Evolutionary conservation across 2,113 vertebrate species (phyloP).

Genomic region (Pristiophorus japonicus): DNA sequence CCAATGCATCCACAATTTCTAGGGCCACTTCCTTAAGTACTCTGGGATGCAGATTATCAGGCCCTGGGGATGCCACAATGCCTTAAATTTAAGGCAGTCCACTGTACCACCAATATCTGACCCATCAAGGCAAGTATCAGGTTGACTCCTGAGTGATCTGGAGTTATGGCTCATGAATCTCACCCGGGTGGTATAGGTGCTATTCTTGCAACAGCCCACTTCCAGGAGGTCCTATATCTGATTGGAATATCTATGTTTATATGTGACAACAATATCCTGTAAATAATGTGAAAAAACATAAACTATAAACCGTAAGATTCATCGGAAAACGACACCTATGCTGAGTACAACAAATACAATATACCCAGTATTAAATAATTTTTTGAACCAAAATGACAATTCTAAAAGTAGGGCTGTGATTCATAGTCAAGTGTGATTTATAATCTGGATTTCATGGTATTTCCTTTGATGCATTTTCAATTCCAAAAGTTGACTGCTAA

Average conservation of each 20-base stretch:
- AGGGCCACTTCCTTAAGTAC: no score
- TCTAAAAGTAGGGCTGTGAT: slow-evolving; percentile 1
- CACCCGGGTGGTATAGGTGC: neutral
- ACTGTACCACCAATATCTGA: neutral
- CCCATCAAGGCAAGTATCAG: neutral
- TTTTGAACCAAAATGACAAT: neutral
- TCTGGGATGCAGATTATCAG: no score
- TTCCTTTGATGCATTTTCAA: slow-evolving; percentile 27
- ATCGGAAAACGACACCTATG: neutral
- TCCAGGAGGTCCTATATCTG: neutral
- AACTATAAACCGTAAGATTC: neutral
- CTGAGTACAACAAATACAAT: neutral
- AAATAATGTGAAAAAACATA: neutral
- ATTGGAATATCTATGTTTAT: neutral
- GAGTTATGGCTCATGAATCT: neutral
- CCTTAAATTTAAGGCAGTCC: neutral
- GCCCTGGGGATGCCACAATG: neutral
- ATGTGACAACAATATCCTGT: neutral
- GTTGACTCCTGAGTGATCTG: neutral
- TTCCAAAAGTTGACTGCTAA: slow-evolving; percentile 19
- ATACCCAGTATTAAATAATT: neutral
- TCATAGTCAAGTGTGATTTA: neutral
- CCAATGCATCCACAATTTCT: no score
- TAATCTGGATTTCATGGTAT: slow-evolving; percentile 18
- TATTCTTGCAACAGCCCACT: neutral